Conservation (phyloP, 92 coral and sea anemone species). For the Paramuricea clavata region DNA sequence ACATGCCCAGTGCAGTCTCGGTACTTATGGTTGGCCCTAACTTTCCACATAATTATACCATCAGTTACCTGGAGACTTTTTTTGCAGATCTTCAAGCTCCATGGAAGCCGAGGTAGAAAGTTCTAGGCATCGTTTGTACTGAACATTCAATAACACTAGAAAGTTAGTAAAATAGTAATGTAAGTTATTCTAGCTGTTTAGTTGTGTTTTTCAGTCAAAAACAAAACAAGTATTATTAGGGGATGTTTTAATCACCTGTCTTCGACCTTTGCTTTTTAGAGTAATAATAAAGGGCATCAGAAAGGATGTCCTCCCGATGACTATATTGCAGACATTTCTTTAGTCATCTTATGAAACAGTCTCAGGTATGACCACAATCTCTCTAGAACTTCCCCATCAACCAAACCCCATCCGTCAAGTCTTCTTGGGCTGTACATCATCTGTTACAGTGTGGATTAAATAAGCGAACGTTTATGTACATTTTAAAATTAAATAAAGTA, state of each 20-base stretch:
- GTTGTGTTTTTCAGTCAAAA: no score
- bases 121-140: no score
- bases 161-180: no score
- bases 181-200: no score
- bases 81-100: no score
- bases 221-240: no score
- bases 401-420: conserved; percentile 72
- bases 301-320: conserved; percentile 67
- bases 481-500: not conserved
- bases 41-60: no score
- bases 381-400: conserved; percentile 69
- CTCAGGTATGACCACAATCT: conserved; percentile 74
- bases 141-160: no score
- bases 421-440: conserved; percentile 67
- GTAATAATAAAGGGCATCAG: conserved; percentile 64
- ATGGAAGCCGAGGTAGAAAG: no score
- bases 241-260: conserved; percentile 26
- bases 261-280: conserved; percentile 55
- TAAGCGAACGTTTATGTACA: not conserved
- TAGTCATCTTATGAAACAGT: conserved; percentile 64
- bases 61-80: no score
- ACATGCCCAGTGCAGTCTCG: no score
- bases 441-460: conserved; percentile 26
- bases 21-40: no score
- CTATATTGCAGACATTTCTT: conserved; percentile 69